phyloP scores from a whole-genome alignment of 2,888 invertebrate species.

The Nebria salina region DNA sequence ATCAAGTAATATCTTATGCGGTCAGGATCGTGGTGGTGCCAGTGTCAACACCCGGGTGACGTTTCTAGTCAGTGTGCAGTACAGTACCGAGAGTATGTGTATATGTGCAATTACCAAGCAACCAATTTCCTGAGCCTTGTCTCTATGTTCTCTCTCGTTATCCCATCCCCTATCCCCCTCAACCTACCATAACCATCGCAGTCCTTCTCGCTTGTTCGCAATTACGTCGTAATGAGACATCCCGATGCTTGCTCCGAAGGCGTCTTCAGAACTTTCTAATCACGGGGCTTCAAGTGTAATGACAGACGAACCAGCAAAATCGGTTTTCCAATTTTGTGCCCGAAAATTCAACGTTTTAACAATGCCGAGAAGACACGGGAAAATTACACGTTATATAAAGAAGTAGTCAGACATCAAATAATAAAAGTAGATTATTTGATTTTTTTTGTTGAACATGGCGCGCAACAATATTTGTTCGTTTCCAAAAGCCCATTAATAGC shows the following conservation, averaged over 20 bases:
- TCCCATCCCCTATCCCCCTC: neutral
- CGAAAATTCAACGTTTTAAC: neutral
- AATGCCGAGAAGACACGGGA: neutral
- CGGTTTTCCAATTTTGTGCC: neutral
- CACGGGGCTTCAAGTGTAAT: neutral
- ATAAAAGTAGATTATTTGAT: too few species aligned
- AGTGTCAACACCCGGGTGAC: neutral
- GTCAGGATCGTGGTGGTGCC: neutral
- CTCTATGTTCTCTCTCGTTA: neutral
- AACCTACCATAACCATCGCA: neutral
- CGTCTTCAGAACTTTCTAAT: conserved; percentile 16
- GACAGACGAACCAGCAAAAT: neutral
- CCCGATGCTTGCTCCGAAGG: neutral
- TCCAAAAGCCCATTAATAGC: too few species aligned
- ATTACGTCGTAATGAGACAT: conserved; percentile 14
- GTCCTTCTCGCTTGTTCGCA: neutral
- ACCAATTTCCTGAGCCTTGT: neutral
- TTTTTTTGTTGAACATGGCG: too few species aligned
- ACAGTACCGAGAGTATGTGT: neutral
- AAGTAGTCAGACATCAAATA: too few species aligned
- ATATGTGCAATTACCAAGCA: neutral
- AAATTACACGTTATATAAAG: too few species aligned
- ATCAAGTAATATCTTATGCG: conserved; percentile 1
- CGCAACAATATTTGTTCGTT: too few species aligned
- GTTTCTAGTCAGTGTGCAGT: neutral